phyloP scores from a whole-genome alignment of 2,888 invertebrate genomes.

The Lissocephala sabroskyi region DNA sequence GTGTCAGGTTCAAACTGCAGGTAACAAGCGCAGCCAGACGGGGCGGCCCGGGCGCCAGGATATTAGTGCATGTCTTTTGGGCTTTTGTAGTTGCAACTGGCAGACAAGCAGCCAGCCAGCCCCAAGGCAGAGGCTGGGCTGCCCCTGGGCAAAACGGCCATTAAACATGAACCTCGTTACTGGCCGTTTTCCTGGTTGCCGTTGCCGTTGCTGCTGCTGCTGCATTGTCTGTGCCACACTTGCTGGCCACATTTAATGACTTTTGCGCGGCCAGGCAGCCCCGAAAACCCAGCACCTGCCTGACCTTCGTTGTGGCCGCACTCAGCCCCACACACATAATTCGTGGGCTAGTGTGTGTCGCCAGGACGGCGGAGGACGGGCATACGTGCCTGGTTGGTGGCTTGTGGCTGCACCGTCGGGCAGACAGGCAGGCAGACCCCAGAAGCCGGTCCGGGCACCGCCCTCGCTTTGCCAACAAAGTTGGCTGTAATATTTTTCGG shows the following conservation, averaged over 20 bases:
- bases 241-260: constrained; percentile 59
- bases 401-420: constrained; percentile 33
- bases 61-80: constrained; percentile 60
- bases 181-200: constrained; percentile 23
- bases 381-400: constrained; percentile 52
- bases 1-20: constrained; percentile 64
- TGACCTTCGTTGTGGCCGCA: constrained; percentile 13
- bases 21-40: constrained; percentile 7
- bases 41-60: constrained; percentile 24
- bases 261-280: constrained; percentile 39
- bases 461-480: constrained; percentile 1
- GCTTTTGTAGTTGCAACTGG: constrained; percentile 37
- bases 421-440: constrained; percentile 30
- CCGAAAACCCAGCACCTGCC: constrained; percentile 12
- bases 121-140: constrained; percentile 1
- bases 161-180: constrained; percentile 67
- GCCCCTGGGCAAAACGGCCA: constrained; percentile 40
- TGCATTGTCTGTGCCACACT: constrained; percentile 50
- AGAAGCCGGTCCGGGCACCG: constrained; percentile 5
- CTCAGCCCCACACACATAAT: constrained; percentile 18
- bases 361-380: constrained; percentile 8
- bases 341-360: constrained; percentile 1
- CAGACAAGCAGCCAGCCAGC: constrained; percentile 16
- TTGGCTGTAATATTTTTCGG: constrained; percentile 44
- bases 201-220: constrained; percentile 26